A percentile compares a stretch with the other conserved stretches of the same genome.
phyloP scores from a whole-genome alignment of 2,113 vertebrate species.

The Platichthys flesus region DNA sequence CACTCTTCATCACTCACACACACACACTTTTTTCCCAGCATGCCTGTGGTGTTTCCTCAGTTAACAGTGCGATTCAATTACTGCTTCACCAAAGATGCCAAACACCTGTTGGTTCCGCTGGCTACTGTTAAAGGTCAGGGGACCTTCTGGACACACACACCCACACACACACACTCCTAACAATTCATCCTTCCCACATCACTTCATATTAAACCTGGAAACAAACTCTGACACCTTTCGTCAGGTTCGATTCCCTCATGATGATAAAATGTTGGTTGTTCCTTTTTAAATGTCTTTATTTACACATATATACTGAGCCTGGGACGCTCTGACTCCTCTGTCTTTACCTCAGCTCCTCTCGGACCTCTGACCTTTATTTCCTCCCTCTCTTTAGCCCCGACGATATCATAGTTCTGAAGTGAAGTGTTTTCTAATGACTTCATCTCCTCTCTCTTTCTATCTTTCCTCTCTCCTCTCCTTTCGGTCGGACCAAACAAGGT shows the following conservation, averaged over 20 bases:
- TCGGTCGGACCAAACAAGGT: constrained; percentile 73
- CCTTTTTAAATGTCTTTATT: not conserved
- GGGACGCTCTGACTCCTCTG: no score
- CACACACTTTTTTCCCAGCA: constrained; percentile 24
- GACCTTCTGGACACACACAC: constrained; percentile 24
- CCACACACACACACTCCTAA: constrained; percentile 22
- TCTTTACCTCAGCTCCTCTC: no score
- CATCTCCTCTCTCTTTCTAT: constrained; percentile 10
- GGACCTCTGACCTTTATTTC: constrained; percentile 31
- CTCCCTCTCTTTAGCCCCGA: not conserved
- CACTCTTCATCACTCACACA: not conserved
- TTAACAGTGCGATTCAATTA: constrained; percentile 39
- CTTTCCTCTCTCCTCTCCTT: constrained; percentile 1
- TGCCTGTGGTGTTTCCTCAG: constrained; percentile 44
- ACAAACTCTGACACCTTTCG: no score
- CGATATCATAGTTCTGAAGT: not conserved
- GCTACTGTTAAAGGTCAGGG: constrained; percentile 45
- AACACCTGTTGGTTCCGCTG: constrained; percentile 49
- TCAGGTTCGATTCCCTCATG: no score
- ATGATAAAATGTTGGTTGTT: no score
- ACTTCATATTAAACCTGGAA: not conserved
- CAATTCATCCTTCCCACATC: not conserved
- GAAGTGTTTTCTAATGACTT: not conserved
- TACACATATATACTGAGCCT: not conserved
- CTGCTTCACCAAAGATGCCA: constrained; percentile 31